Evolutionary conservation across 1,140 invertebrate genomes (phyloP).

Genomic region (Drosophila ironensis): DNA sequence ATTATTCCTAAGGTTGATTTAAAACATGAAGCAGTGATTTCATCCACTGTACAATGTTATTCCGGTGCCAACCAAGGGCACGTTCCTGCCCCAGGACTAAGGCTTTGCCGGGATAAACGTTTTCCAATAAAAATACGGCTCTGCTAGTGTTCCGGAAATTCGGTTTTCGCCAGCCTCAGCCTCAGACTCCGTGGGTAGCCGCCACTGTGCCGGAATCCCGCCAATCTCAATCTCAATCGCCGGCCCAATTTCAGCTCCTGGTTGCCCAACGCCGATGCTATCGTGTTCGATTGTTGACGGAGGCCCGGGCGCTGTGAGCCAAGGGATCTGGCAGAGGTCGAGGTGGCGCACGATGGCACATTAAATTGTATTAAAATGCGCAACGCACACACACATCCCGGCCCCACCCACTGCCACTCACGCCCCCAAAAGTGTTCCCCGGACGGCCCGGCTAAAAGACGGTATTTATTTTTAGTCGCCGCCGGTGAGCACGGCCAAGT

Average conservation of each 20-base stretch:
- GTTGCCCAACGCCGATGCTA: slow-evolving; percentile 49
- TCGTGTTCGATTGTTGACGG: slow-evolving; percentile 64
- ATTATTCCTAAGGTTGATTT: background rate
- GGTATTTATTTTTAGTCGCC: slow-evolving; percentile 70
- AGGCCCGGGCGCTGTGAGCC: slow-evolving; percentile 1
- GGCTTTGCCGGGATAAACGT: slow-evolving; percentile 66
- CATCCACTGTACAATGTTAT: slow-evolving; percentile 33
- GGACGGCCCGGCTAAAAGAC: slow-evolving; percentile 55
- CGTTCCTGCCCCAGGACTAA: slow-evolving; percentile 41
- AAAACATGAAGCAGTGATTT: no score
- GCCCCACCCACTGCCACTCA: slow-evolving; percentile 4
- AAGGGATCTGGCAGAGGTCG: slow-evolving; percentile 27
- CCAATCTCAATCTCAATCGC: slow-evolving; percentile 21
- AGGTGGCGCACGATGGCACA: slow-evolving; percentile 66
- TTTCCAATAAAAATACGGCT: slow-evolving; percentile 72
- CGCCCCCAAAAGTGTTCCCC: slow-evolving; percentile 55
- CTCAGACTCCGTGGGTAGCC: slow-evolving; percentile 15
- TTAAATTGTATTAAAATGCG: slow-evolving; percentile 81
- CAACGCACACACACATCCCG: slow-evolving; percentile 54
- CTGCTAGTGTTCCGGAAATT: slow-evolving; percentile 56
- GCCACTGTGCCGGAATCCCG: slow-evolving; percentile 24
- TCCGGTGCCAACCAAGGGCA: slow-evolving; percentile 26
- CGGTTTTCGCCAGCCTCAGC: slow-evolving; percentile 20
- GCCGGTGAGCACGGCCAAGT: slow-evolving; percentile 28
- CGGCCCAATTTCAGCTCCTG: slow-evolving; percentile 6